Evolutionary conservation across 2,888 invertebrate genomes (phyloP), one percentile per base, ranked within the genome.

Genomic region (Teleogryllus oceanicus): DNA sequence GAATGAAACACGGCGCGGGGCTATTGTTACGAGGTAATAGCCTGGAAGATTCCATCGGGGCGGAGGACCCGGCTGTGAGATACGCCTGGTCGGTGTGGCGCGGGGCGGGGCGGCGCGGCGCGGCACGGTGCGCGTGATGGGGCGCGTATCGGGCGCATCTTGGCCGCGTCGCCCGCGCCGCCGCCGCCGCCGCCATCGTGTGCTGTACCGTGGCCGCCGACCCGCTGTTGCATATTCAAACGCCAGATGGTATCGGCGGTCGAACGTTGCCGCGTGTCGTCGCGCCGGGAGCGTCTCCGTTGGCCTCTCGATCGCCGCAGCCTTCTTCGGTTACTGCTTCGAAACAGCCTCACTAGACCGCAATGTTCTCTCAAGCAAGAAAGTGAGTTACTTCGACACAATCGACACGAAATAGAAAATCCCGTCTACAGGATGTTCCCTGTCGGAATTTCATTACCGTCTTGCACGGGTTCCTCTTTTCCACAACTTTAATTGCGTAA

Each of bases 1-100:
- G 62, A 62, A 62, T 62, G 62, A 62, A n/a, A 62, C 62, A 62
- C 62, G 62, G 62, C 62, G 62, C 62, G n/a, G 62, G 62, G 62
- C 62, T 62, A 62, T 62, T 62, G 62, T 62, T 62, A 62, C 62
- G 62, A 62, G 62, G 62, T 62, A 62, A 62, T 62, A 62, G 62
- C n/a, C 62, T 62, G 62, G 62, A 62, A 62, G 62, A 62, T 62
- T 62, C 62, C 62, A 62, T 62, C 62, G 62, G 16, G 62, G 16
- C 62, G 62, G 62, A n/a, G n/a, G 62, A n/a, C 13, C 16, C 16
- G 62, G 62, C 13, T 13, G 62, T 13, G n/a, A n/a, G n/a, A 62
- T 37, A 37, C 37, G 62, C 16, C 16, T n/a, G 13, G 62, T 13
- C n/a, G 62, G n/a, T 13, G n/a, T 62, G n/a, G 16, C n/a, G 62